Evolutionary conservation across 2,888 invertebrate species (phyloP).

Genomic region (Andricus quercusramuli): DNA sequence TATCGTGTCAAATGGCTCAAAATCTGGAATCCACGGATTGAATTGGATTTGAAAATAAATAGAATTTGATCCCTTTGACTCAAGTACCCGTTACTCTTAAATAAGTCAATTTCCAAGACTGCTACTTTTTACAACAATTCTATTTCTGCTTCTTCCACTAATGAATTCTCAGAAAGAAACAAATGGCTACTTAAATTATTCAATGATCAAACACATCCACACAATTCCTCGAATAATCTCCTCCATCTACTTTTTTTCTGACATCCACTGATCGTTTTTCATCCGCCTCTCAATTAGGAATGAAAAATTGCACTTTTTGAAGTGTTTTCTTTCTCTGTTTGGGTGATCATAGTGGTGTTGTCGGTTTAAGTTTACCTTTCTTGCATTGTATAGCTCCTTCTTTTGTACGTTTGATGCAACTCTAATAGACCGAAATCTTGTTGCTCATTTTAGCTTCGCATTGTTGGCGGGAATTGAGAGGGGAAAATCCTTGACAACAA

Average conservation of each 20-base stretch:
- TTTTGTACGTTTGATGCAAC: not conserved
- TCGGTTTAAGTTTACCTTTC: slow-evolving; percentile 3
- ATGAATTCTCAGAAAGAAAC: slow-evolving; percentile 3
- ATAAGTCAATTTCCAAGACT: not conserved
- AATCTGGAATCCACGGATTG: too few relatives aligned
- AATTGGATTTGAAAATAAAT: too few relatives aligned
- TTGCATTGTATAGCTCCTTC: not conserved
- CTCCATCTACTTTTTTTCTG: not conserved
- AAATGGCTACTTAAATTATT: too few relatives aligned
- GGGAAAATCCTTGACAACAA: slow-evolving; percentile 4
- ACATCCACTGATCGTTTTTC: not conserved
- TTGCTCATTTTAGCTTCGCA: not conserved
- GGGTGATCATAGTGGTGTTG: not conserved
- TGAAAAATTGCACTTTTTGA: slow-evolving; percentile 1
- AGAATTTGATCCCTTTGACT: too few relatives aligned
- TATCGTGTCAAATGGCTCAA: too few relatives aligned
- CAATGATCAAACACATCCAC: too few relatives aligned
- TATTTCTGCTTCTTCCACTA: not conserved
- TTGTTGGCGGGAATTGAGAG: slow-evolving; percentile 19
- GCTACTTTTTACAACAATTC: not conserved
- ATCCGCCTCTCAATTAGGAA: not conserved
- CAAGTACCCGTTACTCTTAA: too few relatives aligned
- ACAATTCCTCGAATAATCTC: not conserved
- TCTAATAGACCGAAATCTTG: slow-evolving; percentile 11
- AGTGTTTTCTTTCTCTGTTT: not conserved